Percentiles rank a stretch among this genome's conserved stretches.
Conservation (phyloP, 2,888 invertebrate genomes). For the Melanophora roralis region DNA sequence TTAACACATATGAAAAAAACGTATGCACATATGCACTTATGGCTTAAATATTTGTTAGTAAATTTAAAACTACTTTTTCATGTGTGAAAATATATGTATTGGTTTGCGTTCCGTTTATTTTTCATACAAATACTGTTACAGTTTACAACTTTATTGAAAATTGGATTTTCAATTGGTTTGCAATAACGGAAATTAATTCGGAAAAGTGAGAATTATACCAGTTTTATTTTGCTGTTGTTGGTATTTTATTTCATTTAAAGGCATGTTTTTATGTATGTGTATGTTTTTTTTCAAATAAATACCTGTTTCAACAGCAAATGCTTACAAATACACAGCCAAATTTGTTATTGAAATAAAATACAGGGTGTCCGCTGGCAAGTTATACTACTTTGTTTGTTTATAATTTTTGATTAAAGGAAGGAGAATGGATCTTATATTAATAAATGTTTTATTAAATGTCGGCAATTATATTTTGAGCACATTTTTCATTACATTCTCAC, state of each 20-base stretch:
- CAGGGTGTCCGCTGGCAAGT: no score
- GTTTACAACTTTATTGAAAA: slow-evolving; percentile 71
- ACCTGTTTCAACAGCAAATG: slow-evolving; percentile 31
- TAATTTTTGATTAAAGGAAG: no score
- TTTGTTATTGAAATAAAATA: neutral
- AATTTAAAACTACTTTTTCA: slow-evolving; percentile 12
- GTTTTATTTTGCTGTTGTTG: neutral
- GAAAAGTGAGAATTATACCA: slow-evolving; percentile 65
- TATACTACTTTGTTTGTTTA: no score
- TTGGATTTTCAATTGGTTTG: slow-evolving; percentile 76
- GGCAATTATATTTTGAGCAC: no score
- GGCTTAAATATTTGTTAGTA: neutral
- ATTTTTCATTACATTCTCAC: no score
- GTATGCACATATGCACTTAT: neutral
- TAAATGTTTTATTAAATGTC: no score
- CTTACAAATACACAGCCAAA: neutral
- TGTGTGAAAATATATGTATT: neutral
- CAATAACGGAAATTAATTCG: slow-evolving; percentile 76
- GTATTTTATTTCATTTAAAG: slow-evolving; percentile 21
- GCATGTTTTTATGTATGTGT: neutral
- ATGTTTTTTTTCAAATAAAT: slow-evolving; percentile 15
- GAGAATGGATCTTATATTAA: no score
- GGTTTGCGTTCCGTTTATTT: neutral
- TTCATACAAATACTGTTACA: neutral
- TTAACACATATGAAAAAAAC: slow-evolving; percentile 10